Evolutionary conservation across 2,113 vertebrate species (phyloP), one percentile per base, ranked within the genome.

Genomic region (Fukomys damarensis): DNA sequence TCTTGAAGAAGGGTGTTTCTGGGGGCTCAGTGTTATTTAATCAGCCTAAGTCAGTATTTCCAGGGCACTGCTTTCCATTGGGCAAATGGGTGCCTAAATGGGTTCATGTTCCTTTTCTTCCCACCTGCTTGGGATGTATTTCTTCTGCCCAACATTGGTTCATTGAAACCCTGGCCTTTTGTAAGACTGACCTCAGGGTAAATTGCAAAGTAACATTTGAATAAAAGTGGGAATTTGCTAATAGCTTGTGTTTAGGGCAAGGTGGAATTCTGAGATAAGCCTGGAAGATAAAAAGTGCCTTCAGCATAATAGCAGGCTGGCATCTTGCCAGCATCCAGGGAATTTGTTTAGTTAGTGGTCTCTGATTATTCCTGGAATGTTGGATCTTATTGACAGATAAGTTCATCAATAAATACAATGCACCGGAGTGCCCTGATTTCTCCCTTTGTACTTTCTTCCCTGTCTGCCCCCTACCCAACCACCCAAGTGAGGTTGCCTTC

Each of bases 301-400:
- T 97, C 95, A 98, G 97, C 97, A 97, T 96, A 98, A 98, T 96
- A 98, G 96, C 96, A 98, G 98, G 96, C 96, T 98, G 98, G 99
- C 98, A n/a, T 89, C 76, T 93, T 26, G 98, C 98, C 98, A 98
- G 66, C 63, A 91, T 86, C 24, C 87, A 96, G 98, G 85, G 97
- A 98, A 98, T 98, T 98, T 97, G 98, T 98, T 98, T 98, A 98
- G 89, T 72, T 96, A 81, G 96, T 92, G 77, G 96, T 96, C 96
- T 98, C 97, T 98, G 98, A 97, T 98, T 98, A 99, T 99, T 98
- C 97, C 98, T 98, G 98, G 99, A 99, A 99, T 99, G 99, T 98
- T 98, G 86, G 98, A 98, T 98, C 98, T 97, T 96, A 97, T 98
- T 97, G 97, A 98, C 98, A 98, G 96, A 97, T 98, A 95, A 95